phyloP scores from a whole-genome alignment of 2,797 vertebrate genomes.

The Microctenopoma stevenorrisi region DNA sequence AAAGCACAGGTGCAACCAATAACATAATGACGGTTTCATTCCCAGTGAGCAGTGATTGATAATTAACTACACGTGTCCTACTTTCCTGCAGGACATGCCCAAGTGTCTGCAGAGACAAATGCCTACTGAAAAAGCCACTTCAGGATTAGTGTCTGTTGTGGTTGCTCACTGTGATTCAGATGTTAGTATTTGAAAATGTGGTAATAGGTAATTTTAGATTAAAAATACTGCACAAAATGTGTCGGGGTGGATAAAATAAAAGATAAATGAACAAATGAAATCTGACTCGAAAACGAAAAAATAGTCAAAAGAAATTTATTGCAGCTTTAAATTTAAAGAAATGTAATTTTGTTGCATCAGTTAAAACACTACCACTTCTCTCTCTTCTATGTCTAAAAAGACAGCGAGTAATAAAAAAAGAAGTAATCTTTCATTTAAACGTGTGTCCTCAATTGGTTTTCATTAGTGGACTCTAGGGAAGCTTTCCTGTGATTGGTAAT shows the following conservation, averaged over 20 bases:
- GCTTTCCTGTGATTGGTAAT: slow-evolving; percentile 46
- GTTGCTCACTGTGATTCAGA: neutral
- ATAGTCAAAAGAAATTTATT: too few species aligned
- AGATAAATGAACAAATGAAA: too few species aligned
- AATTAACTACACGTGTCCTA: neutral
- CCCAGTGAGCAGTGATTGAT: slow-evolving; percentile 1
- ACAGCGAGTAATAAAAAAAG: slow-evolving; percentile 4
- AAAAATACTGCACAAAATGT: neutral
- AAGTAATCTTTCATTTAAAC: slow-evolving; percentile 46
- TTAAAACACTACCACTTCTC: too few species aligned
- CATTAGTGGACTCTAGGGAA: slow-evolving; percentile 40
- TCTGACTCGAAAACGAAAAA: too few species aligned
- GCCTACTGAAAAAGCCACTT: neutral
- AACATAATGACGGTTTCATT: neutral
- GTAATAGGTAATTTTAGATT: neutral
- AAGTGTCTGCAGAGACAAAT: neutral
- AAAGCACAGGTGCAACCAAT: slow-evolving; percentile 11
- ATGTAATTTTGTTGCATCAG: too few species aligned
- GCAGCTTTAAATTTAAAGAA: too few species aligned
- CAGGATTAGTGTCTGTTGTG: neutral
- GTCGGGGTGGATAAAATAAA: too few species aligned
- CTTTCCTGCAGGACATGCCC: neutral
- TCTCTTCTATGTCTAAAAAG: slow-evolving; percentile 7
- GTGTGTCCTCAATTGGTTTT: slow-evolving; percentile 35
- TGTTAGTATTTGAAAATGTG: neutral